Evolutionary conservation across 2,888 invertebrate genomes (phyloP).

Genomic region (Drosophila neotestacea): DNA sequence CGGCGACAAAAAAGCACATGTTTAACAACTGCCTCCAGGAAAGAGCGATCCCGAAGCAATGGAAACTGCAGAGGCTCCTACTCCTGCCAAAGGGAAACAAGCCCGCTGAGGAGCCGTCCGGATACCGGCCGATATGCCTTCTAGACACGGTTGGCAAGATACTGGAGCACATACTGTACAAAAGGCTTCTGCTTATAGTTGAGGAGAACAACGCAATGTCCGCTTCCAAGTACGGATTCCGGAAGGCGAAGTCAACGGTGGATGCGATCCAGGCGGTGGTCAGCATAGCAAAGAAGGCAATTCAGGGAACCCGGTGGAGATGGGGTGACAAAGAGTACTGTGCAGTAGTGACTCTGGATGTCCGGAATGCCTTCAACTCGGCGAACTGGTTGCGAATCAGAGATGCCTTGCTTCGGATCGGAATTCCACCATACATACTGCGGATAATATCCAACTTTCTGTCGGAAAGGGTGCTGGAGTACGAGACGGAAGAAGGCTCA

Average conservation of each 20-base stretch:
- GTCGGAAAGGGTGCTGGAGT: no score
- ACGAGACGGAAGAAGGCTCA: no score
- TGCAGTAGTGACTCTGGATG: no score
- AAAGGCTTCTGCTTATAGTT: not conserved
- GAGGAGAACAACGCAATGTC: not conserved
- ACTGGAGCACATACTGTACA: not conserved
- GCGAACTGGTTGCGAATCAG: not conserved
- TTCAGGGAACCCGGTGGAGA: not conserved
- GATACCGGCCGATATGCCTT: not conserved
- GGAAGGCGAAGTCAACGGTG: not conserved
- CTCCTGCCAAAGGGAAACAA: slow-evolving; percentile 1
- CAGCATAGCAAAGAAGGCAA: not conserved
- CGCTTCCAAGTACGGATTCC: not conserved
- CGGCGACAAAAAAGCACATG: not conserved
- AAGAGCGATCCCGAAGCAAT: not conserved
- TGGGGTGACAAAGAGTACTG: not conserved
- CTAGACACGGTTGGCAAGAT: not conserved
- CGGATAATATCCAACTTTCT: no score
- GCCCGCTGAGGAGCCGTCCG: not conserved
- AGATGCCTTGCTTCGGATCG: no score
- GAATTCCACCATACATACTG: no score
- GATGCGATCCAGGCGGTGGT: not conserved
- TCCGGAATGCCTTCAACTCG: not conserved
- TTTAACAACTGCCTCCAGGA: not conserved
- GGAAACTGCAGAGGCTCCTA: not conserved